These are phyloP conservation scores for Hippocampus comes DNA, from an alignment of 2,113 vertebrate species.

Conservation along the genomic window DNA sequence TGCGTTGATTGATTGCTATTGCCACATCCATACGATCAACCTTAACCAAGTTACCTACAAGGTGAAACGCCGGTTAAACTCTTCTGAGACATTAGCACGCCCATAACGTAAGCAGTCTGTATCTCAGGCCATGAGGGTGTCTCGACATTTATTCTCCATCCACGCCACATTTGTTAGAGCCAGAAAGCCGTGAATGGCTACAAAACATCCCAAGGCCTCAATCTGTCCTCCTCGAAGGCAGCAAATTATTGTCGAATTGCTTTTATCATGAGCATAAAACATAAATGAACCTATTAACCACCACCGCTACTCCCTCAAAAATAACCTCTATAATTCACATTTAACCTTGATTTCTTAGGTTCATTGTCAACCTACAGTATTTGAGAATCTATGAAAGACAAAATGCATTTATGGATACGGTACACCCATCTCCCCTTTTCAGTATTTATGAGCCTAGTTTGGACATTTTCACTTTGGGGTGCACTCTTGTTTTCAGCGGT, in stretches of 20 bases:
- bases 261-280: slow-evolving; percentile 45
- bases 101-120: not conserved
- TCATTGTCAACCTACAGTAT: no score
- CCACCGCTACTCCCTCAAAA: not conserved
- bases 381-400: no score
- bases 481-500: no score
- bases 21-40: slow-evolving; percentile 23
- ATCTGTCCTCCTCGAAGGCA: slow-evolving; percentile 25
- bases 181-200: not conserved
- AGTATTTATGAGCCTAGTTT: no score
- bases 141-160: slow-evolving; percentile 5
- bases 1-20: slow-evolving; percentile 11
- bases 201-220: slow-evolving; percentile 19
- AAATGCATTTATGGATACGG: no score
- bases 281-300: slow-evolving; percentile 15
- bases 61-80: slow-evolving; percentile 24
- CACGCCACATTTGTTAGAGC: not conserved
- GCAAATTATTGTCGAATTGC: slow-evolving; percentile 32
- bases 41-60: slow-evolving; percentile 15
- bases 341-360: not conserved
- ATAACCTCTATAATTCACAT: not conserved
- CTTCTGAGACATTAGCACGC: not conserved
- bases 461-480: no score
- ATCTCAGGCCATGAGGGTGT: not conserved
- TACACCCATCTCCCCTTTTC: no score